Conservation (phyloP, 2,113 vertebrate species). For the Proteles cristata region DNA sequence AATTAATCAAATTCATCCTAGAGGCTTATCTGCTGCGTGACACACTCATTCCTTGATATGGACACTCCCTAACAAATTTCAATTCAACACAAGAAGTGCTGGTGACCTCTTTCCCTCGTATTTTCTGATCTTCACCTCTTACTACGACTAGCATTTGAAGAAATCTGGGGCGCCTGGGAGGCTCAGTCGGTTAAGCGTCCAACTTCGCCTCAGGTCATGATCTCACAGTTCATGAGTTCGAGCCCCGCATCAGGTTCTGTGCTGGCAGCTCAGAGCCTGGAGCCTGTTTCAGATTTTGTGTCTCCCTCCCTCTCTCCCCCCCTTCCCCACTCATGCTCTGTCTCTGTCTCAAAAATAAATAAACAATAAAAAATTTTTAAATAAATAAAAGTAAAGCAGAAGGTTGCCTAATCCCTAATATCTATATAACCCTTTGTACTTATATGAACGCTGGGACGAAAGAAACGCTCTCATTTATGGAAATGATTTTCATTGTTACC, state of each 20-base stretch:
- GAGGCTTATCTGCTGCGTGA: constrained; percentile 43
- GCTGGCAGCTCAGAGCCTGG: no score
- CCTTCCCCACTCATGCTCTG: no score
- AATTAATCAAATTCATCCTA: constrained; percentile 69
- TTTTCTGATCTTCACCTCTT: constrained; percentile 53
- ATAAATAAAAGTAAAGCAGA: background rate
- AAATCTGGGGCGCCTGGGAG: background rate
- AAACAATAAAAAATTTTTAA: no score
- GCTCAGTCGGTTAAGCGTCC: no score
- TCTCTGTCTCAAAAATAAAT: no score
- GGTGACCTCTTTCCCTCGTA: constrained; percentile 26
- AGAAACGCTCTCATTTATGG: constrained; percentile 21
- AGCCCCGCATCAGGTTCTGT: no score
- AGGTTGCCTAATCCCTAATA: background rate
- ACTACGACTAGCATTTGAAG: constrained; percentile 42
- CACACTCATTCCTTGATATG: constrained; percentile 36
- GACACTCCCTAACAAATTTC: constrained; percentile 62
- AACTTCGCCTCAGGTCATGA: no score
- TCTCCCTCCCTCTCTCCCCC: no score
- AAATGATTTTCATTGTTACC: constrained; percentile 22
- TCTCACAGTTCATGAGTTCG: no score
- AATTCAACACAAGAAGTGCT: constrained; percentile 58
- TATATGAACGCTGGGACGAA: constrained; percentile 21
- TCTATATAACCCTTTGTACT: constrained; percentile 19
- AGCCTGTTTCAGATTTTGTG: no score